These are phyloP conservation scores for Pristis pectinata DNA, from an alignment of 2,797 vertebrate species.

Conservation along the genomic window DNA sequence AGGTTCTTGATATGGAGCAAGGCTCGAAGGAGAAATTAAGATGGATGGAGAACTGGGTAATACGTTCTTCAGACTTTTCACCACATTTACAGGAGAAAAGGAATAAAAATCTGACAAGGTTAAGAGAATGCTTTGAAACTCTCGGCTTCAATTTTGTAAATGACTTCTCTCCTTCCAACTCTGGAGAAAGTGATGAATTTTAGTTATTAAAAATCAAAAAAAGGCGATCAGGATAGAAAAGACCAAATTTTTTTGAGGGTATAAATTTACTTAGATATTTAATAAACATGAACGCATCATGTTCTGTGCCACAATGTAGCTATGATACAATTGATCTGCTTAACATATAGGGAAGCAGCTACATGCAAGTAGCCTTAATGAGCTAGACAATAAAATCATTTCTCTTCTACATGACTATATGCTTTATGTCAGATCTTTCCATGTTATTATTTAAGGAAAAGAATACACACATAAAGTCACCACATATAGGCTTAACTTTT, in stretches of 20 bases:
- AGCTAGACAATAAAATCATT: neutral
- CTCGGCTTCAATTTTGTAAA: neutral
- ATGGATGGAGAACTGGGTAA: constrained; percentile 13
- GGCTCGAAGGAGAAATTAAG: constrained; percentile 19
- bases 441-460: too few species aligned
- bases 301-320: neutral
- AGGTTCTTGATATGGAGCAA: constrained; percentile 22
- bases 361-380: neutral
- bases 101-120: constrained; percentile 20
- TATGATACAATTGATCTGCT: neutral
- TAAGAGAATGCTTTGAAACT: constrained; percentile 30
- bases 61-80: constrained; percentile 23
- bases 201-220: neutral
- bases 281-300: neutral
- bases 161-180: neutral
- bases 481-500: neutral
- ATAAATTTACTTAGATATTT: neutral
- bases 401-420: neutral
- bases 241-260: neutral
- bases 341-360: neutral
- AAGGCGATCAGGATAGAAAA: neutral
- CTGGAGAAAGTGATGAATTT: constrained; percentile 1
- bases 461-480: neutral
- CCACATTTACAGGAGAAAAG: constrained; percentile 1
- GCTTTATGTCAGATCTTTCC: neutral